Base-by-base conservation (phyloP, 2,797 vertebrate genomes). In the Scolopax bukidnonensis region DNA sequence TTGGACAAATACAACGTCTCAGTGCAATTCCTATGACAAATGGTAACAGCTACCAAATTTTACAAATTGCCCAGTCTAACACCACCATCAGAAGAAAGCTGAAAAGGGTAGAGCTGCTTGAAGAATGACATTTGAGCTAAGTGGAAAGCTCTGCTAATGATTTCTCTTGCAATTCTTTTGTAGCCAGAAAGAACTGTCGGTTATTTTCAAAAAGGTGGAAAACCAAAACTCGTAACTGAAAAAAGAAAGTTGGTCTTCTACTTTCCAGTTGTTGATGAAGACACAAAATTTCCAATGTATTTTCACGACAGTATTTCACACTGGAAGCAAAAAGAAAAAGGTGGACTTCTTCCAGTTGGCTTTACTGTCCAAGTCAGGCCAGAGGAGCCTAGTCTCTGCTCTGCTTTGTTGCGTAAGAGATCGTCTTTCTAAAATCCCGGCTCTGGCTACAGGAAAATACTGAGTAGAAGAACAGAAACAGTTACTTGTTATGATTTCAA, bases 141-240 rank as follows among this genome's bases (percentile, higher is more conserved):
- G 36, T 77, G 23, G 88, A 82, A 91, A 90, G 43, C 80, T 67
- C 57, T 73, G 43, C 24, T 96, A 92, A 87, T 74, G 60, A 89
- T 84, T 92, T 94, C 15, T 56, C 36, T 82, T 59, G 40, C 11
- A 33, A 63, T 74, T 76, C 54, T 82, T 90, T 73, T 63, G 27
- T 28, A 76, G 70, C 15, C 43, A 50, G 53, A 76, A 90, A 61
- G 30, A 80, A 23, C 8, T 45, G 8, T 47, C 50, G 41, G 6
- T 53, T 67, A 38, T 81, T 74, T 61, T 73, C 30, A 76, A 75
- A 84, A 51, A 14, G 50, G 45, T 12, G 5, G 51, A 90, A 89
- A 89, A 16, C 9, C n/a, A 79, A 91, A 91, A 82, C 53, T 74
- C 48, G 6, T 2, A 83, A 80, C 32, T 75, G 41, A 59, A 50